Conservation (phyloP, 2,113 vertebrate species). For the Copsychus sechellarum region DNA sequence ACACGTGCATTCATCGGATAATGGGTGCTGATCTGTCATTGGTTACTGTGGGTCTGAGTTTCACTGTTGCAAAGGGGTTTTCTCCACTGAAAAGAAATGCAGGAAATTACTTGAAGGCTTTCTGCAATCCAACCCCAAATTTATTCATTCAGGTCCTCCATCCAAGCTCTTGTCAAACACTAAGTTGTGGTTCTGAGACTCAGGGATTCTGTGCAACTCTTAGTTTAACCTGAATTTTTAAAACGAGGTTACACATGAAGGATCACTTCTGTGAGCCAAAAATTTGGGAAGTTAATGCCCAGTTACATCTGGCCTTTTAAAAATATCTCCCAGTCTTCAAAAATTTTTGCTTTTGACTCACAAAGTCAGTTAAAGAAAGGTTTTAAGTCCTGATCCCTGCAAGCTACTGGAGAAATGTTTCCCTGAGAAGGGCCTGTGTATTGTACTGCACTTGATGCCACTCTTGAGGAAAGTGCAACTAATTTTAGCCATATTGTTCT, state of each 20-base stretch:
- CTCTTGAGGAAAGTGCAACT: not conserved
- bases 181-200: not conserved
- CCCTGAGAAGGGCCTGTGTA: not conserved
- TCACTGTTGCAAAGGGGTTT: conserved; percentile 93
- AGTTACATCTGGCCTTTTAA: not conserved
- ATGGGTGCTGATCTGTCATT: conserved; percentile 93
- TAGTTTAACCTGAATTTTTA: not conserved
- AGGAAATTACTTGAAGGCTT: not conserved
- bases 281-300: not conserved
- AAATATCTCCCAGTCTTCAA: not conserved
- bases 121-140: not conserved
- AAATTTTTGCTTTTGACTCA: not conserved
- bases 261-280: not conserved
- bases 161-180: not conserved
- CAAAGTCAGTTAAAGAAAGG: not conserved
- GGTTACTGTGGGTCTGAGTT: conserved; percentile 91
- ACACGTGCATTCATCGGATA: conserved; percentile 60
- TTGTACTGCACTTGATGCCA: not conserved
- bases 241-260: not conserved
- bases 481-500: not conserved
- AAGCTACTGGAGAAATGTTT: not conserved
- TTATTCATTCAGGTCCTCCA: not conserved
- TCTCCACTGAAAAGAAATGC: conserved; percentile 81
- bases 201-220: not conserved
- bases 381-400: not conserved